Evolutionary conservation across 2,888 invertebrate genomes (phyloP), one percentile per base, ranked within the genome.

Genomic region (Seira sanloemensis): DNA sequence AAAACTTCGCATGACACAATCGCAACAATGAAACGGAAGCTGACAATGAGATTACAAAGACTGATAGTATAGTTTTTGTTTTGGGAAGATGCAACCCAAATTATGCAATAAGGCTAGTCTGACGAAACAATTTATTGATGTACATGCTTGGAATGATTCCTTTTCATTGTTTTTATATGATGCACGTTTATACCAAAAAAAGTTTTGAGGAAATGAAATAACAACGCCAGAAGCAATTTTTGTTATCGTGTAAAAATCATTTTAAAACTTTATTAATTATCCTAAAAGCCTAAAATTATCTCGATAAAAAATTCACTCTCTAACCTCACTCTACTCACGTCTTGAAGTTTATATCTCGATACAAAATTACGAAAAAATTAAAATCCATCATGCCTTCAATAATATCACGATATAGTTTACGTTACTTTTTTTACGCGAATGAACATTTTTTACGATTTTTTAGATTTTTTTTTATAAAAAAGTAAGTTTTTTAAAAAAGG

Each of bases 291-390:
- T 62, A 62, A 7, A 23, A 21, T 9, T 62, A 62, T 62, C 62
- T 62, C 62, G 62, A 62, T 62, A 62, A 62, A 62, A 62, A 62
- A 62, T 23, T 62, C n/a, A n/a, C n/a, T n/a, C 62, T 23, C 62
- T 62, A 62, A 23, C 62, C 4, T 62, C 62, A 62, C 62, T 5
- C 23, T n/a, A 62, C 62, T 50, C 50, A 62, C 21, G 62, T 62
- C 62, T 62, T 62, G 50, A n/a, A n/a, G n/a, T n/a, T n/a, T n/a
- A n/a, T 62, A 16, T 2, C 21, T 62, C 21, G 62, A 62, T 62
- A 62, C 1, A 62, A 62, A 62, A 21, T 62, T 62, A 62, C 16
- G 62, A 62, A 62, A 62, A 62, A 62, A 62, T 62, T 62, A 62
- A 62, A 62, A 62, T 62, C 62, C 62, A n/a, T n/a, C n/a, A 21